A percentile compares a stretch with the other conserved stretches of the same genome.
phyloP scores from a whole-genome alignment of 2,888 invertebrate genomes.

The Augiades crinisus region DNA sequence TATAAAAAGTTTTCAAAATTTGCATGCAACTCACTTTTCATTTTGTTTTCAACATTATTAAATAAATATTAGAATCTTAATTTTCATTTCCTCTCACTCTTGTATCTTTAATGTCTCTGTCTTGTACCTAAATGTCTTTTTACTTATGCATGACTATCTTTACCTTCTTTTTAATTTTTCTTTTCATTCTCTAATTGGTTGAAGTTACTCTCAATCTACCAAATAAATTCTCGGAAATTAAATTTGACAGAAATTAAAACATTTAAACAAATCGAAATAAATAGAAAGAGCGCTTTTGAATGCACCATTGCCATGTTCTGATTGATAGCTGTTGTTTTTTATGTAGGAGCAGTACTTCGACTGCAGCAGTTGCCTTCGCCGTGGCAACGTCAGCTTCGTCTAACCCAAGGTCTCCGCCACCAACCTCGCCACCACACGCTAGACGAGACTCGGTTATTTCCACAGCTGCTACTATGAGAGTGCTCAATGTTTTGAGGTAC shows the following conservation, averaged over 20 bases:
- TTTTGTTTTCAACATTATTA: not conserved
- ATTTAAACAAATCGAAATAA: not conserved
- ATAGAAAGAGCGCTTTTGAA: not conserved
- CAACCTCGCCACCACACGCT: constrained; percentile 72
- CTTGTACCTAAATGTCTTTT: constrained; percentile 27
- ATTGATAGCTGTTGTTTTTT: constrained; percentile 26
- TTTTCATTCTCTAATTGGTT: constrained; percentile 3
- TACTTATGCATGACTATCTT: constrained; percentile 30
- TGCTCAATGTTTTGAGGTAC: constrained; percentile 90
- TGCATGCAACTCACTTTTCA: constrained; percentile 16
- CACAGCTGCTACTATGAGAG: constrained; percentile 96
- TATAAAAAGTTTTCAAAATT: constrained; percentile 1
- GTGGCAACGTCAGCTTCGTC: constrained; percentile 94
- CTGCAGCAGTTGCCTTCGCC: constrained; percentile 95
- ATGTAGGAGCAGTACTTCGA: constrained; percentile 90
- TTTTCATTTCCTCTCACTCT: constrained; percentile 8
- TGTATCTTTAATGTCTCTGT: constrained; percentile 24
- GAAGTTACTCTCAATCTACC: not conserved
- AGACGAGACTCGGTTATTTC: constrained; percentile 89
- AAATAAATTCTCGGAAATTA: constrained; percentile 2
- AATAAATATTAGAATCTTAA: not conserved
- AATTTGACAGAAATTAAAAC: not conserved
- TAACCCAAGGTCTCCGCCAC: constrained; percentile 87
- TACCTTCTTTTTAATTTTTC: constrained; percentile 14
- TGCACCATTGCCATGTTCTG: not conserved